Percentiles rank a stretch among this genome's conserved stretches.
Evolutionary conservation across 2,888 invertebrate species (phyloP).

Genomic region (Patella depressa): DNA sequence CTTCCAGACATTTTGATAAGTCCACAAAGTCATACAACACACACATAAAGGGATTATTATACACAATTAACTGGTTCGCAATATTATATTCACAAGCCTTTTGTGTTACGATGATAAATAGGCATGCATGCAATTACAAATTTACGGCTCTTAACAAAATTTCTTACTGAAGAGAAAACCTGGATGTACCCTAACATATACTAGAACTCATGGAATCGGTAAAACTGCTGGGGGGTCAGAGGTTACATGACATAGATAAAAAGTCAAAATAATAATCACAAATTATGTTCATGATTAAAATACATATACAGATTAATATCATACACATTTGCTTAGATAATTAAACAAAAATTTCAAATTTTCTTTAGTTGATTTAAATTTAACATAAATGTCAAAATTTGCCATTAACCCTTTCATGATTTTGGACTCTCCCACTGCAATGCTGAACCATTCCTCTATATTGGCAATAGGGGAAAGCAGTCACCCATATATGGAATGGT

Average conservation of each 20-base stretch:
- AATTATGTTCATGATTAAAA: too few relatives aligned
- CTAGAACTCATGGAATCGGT: neutral
- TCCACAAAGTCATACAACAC: constrained; percentile 24
- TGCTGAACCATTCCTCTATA: constrained; percentile 3
- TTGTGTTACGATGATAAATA: constrained; percentile 37
- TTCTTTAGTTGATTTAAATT: too few relatives aligned
- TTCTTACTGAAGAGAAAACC: constrained; percentile 16
- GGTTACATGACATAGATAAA: too few relatives aligned
- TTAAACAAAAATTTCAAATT: too few relatives aligned
- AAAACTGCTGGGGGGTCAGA: neutral
- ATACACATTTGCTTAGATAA: too few relatives aligned
- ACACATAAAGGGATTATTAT: constrained; percentile 14
- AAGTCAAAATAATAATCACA: too few relatives aligned
- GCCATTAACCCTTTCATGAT: too few relatives aligned
- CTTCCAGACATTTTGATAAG: constrained; percentile 34
- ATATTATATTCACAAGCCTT: constrained; percentile 38
- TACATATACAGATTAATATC: too few relatives aligned
- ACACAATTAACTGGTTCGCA: constrained; percentile 18
- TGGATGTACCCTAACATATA: neutral
- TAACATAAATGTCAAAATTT: too few relatives aligned
- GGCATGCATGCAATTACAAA: constrained; percentile 66
- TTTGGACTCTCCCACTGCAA: neutral
- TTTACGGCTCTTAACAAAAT: constrained; percentile 63
- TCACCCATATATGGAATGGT: constrained; percentile 7
- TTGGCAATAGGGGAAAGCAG: neutral